phyloP scores from a whole-genome alignment of 2,113 vertebrate genomes.

The Neodon shergylaensis region DNA sequence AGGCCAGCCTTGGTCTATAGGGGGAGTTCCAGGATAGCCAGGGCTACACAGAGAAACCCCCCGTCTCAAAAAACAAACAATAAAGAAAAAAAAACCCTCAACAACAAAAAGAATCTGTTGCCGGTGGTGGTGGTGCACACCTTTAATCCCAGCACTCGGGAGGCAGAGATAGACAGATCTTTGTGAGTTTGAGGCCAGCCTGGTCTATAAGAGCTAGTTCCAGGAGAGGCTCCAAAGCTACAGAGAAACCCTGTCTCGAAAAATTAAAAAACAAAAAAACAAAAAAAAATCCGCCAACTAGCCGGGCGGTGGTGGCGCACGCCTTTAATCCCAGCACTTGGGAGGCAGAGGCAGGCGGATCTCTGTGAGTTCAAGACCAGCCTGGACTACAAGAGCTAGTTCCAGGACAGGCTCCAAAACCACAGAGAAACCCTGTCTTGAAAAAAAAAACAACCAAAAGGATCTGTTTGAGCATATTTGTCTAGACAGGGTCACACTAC shows the following conservation, averaged over 20 bases:
- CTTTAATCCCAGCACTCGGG: too few relatives aligned
- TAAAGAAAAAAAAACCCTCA: background rate
- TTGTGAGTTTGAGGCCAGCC: background rate
- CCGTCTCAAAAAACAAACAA: background rate
- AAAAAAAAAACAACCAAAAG: background rate
- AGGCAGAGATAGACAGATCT: too few relatives aligned
- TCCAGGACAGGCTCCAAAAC: too few relatives aligned
- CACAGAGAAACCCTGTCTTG: background rate
- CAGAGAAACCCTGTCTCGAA: background rate
- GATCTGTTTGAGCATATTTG: background rate
- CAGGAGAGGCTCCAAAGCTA: background rate
- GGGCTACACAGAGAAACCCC: background rate
- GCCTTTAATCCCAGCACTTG: too few relatives aligned
- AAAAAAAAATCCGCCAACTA: too few relatives aligned
- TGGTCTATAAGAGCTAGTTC: too few relatives aligned
- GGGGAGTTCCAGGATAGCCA: background rate
- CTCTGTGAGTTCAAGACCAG: background rate
- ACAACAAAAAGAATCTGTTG: background rate
- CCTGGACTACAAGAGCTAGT: too few relatives aligned
- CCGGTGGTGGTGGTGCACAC: too few relatives aligned
- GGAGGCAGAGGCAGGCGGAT: too few relatives aligned
- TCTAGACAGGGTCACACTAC: background rate
- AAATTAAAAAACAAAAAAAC: background rate
- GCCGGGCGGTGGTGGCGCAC: too few relatives aligned
- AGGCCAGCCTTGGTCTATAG: background rate